Evolutionary conservation across 2,888 invertebrate species (phyloP), one percentile per base, ranked within the genome.

Genomic region (Margaritifera margaritifera): DNA sequence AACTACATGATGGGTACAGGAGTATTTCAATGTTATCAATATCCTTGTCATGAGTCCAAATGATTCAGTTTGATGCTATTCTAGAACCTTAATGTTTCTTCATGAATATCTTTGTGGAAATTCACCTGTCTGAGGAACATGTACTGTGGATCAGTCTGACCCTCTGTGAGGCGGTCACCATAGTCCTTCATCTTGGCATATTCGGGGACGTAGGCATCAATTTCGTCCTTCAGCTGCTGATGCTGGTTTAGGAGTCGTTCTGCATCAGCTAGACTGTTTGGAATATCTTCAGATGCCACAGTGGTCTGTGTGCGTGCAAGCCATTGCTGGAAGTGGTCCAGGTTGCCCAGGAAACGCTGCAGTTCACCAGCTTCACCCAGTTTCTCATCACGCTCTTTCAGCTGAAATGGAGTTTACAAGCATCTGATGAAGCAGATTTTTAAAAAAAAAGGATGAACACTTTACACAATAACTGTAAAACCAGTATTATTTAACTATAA

Each of bases 271-370:
- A 90, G 83, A 78, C 87, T 86, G 77, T 86, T 86, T 60, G 90
- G 90, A 69, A 88, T 84, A 80, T 89, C 90, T 75, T 90, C 90
- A 3, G 87, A 87, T 27, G 90, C 90, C 5, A 90, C 87, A 5
- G 98, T 98, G n/a, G 97, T 98, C 92, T 99, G 99, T 0, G 99
- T 99, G 91, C 98, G 97, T 68, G 98, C 97, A 81, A 99, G 93
- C 99, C 99, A 99, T 0, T 96, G 94, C 91, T 98, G 98, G 96
- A 99, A 99, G 92, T 99, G 99, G 91, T 99, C 99, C 86, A 99
- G 93, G 90, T 99, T 99, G 76, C 99, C 88, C 69, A 90, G 83
- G 87, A 90, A 90, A 72, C 99, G 93, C 90, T 99, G 99, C 80
- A 99, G 92, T 88, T 99, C 99, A 62, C 99, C 99, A 6, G 99